phyloP scores from a whole-genome alignment of 2,113 vertebrate genomes.

The Caracal caracal region DNA sequence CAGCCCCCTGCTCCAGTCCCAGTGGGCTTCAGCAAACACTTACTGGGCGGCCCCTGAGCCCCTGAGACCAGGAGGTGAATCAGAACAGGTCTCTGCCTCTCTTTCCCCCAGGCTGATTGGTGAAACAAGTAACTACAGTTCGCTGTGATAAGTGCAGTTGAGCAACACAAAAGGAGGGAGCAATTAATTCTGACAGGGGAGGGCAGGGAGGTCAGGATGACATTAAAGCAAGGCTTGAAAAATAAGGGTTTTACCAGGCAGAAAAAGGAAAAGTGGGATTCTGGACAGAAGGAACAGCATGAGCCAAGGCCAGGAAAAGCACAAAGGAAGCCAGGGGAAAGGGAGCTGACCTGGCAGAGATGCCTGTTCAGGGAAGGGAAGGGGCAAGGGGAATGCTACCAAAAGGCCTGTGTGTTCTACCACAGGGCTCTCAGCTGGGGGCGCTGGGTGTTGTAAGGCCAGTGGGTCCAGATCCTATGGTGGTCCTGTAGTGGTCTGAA shows the following conservation, averaged over 20 bases:
- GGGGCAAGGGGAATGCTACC: background rate
- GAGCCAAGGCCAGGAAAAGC: slow-evolving; percentile 48
- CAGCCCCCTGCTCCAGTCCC: background rate
- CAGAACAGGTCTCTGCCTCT: background rate
- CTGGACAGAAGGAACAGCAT: slow-evolving; percentile 43
- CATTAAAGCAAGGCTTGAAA: slow-evolving; percentile 69
- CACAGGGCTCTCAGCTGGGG: background rate
- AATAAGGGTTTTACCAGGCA: slow-evolving; percentile 64
- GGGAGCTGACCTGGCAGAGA: background rate
- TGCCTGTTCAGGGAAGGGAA: background rate
- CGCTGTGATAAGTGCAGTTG: slow-evolving; percentile 60
- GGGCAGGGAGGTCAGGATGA: slow-evolving; percentile 68
- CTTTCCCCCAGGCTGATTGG: slow-evolving; percentile 27
- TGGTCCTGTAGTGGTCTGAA: background rate
- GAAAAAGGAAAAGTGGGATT: slow-evolving; percentile 28
- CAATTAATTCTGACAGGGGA: slow-evolving; percentile 79
- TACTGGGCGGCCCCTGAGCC: slow-evolving; percentile 1
- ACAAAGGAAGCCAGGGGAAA: background rate
- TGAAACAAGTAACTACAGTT: slow-evolving; percentile 70
- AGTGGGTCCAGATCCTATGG: background rate
- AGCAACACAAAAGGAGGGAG: slow-evolving; percentile 69
- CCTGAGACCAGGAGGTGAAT: slow-evolving; percentile 5
- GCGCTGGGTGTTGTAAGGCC: background rate
- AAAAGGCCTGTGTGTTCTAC: background rate
- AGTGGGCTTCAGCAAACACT: background rate